Conservation (phyloP, 2,888 invertebrate genomes). For the Pyrochroa serraticornis region DNA sequence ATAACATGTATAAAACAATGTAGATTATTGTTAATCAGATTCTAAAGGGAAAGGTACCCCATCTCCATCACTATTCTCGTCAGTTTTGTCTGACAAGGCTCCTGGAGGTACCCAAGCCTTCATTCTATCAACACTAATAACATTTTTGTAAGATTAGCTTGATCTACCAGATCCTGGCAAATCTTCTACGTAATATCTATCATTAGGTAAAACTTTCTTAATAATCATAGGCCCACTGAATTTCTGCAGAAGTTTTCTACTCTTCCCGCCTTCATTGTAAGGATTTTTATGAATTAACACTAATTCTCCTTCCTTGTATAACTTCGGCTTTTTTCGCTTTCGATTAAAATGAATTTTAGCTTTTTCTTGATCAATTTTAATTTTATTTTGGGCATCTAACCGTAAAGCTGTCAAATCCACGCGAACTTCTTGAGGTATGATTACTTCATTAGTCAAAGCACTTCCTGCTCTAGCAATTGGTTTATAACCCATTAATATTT, state of each 20-base stretch:
- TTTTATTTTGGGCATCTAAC: too few species aligned
- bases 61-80: too few species aligned
- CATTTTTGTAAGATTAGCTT: neutral
- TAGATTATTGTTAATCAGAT: too few species aligned
- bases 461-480: too few species aligned
- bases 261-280: slow-evolving; percentile 1
- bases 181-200: slow-evolving; percentile 4
- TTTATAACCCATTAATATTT: too few species aligned
- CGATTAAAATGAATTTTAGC: neutral
- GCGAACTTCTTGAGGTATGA: too few species aligned
- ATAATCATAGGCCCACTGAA: slow-evolving; percentile 2
- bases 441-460: too few species aligned
- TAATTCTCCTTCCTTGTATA: slow-evolving; percentile 4
- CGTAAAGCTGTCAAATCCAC: too few species aligned
- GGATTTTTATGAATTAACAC: slow-evolving; percentile 3
- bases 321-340: neutral
- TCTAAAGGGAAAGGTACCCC: too few species aligned
- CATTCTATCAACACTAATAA: slow-evolving; percentile 4
- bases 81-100: too few species aligned
- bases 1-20: too few species aligned
- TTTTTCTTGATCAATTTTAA: slow-evolving; percentile 1
- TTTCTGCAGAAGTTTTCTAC: slow-evolving; percentile 10
- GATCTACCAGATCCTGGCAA: neutral
- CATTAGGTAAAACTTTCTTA: slow-evolving; percentile 4
- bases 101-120: too few species aligned